Conservation (phyloP, 2,113 vertebrate genomes). For the Leptodactylus fuscus region DNA sequence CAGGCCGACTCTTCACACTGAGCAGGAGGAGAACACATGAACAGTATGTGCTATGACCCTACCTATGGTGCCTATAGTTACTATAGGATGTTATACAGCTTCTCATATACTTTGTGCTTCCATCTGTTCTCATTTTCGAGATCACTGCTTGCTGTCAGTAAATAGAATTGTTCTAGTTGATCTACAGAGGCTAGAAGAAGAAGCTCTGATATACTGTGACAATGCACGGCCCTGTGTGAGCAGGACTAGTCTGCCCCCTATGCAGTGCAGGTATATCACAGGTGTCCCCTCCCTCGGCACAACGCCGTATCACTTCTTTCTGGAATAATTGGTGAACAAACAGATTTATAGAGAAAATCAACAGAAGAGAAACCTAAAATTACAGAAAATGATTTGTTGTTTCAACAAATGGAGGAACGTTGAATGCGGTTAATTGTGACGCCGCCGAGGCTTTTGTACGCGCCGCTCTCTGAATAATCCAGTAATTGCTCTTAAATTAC, state of each 20-base stretch:
- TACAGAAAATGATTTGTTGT: slow-evolving; percentile 36
- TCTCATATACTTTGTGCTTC: no score
- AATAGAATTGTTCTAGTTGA: no score
- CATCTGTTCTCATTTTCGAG: no score
- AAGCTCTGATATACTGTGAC: background rate
- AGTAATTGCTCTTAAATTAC: slow-evolving; percentile 64
- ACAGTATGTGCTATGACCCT: background rate
- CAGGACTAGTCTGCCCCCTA: background rate
- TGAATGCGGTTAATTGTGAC: slow-evolving; percentile 62
- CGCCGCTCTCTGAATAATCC: slow-evolving; percentile 52
- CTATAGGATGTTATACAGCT: background rate
- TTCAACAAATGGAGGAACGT: slow-evolving; percentile 60
- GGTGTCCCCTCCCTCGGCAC: background rate
- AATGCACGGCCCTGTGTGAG: background rate
- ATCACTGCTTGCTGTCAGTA: no score
- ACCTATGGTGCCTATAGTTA: no score
- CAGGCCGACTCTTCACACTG: slow-evolving; percentile 87
- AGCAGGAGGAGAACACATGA: slow-evolving; percentile 49
- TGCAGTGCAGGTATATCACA: background rate
- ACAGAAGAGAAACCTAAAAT: slow-evolving; percentile 39
- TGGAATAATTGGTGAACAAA: background rate
- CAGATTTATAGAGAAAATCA: background rate
- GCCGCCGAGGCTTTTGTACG: slow-evolving; percentile 56
- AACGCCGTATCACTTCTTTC: background rate
- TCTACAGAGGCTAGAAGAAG: background rate